phyloP scores from a whole-genome alignment of 2,888 invertebrate species.

The Tromatobia lineatoria region DNA sequence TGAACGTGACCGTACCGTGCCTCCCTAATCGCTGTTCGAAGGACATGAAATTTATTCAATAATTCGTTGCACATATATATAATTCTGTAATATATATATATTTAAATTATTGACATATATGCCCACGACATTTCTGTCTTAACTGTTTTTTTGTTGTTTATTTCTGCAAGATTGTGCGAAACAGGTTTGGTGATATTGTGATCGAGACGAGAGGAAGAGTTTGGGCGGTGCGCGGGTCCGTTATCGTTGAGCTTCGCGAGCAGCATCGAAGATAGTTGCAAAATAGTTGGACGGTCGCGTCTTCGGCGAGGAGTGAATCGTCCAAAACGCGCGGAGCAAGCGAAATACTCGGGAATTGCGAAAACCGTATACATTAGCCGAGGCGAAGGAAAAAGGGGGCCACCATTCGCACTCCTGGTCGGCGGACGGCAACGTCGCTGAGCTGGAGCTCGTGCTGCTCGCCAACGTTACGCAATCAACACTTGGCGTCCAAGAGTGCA shows the following conservation, averaged over 20 bases:
- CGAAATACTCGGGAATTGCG: slow-evolving; percentile 81
- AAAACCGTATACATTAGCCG: slow-evolving; percentile 79
- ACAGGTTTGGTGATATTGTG: neutral
- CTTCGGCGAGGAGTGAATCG: slow-evolving; percentile 63
- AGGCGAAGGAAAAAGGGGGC: slow-evolving; percentile 77
- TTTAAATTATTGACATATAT: neutral
- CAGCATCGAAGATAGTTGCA: slow-evolving; percentile 62
- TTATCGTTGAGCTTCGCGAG: neutral
- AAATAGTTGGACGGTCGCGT: slow-evolving; percentile 63
- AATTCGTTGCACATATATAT: too few species aligned
- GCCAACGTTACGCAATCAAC: slow-evolving; percentile 54
- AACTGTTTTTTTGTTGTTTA: neutral
- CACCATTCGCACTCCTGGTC: slow-evolving; percentile 41
- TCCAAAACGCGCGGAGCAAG: slow-evolving; percentile 82
- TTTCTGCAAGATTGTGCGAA: neutral
- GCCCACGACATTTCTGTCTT: neutral
- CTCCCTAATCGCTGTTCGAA: neutral
- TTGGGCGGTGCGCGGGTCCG: neutral
- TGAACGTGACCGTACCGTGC: too few species aligned
- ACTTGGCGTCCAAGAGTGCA: slow-evolving; percentile 62
- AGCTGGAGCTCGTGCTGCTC: slow-evolving; percentile 31
- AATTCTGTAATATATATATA: neutral
- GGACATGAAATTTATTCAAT: neutral
- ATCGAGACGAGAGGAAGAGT: slow-evolving; percentile 2
- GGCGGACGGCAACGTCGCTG: slow-evolving; percentile 28